A percentile compares a stretch with the other conserved stretches of the same genome.
phyloP scores from a whole-genome alignment of 1,140 invertebrate genomes.

The Apis dorsata region DNA sequence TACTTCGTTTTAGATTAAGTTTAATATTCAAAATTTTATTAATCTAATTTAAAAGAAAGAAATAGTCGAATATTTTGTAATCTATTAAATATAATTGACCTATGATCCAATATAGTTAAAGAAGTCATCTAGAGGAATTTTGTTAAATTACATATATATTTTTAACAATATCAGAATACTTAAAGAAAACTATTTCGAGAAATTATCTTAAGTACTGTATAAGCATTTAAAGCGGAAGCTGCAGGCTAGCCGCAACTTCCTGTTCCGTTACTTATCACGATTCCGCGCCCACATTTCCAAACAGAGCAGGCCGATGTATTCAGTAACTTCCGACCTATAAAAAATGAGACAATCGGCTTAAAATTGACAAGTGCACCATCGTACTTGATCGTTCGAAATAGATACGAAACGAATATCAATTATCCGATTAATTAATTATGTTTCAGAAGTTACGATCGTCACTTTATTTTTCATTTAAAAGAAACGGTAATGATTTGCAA shows the following conservation, averaged over 20 bases:
- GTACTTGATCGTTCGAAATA: slow-evolving; percentile 3
- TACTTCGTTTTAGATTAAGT: too few species aligned
- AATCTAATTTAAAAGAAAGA: too few species aligned
- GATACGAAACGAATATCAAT: neutral
- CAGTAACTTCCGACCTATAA: slow-evolving; percentile 8
- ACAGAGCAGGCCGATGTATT: neutral
- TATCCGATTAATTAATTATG: slow-evolving; percentile 26
- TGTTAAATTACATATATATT: neutral
- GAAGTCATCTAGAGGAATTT: too few species aligned
- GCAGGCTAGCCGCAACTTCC: slow-evolving; percentile 31
- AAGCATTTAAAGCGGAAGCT: slow-evolving; percentile 13
- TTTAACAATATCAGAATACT: neutral
- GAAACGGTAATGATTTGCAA: too few species aligned
- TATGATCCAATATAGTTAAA: too few species aligned
- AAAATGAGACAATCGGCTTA: slow-evolving; percentile 27
- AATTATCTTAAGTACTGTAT: neutral
- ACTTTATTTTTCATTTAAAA: neutral
- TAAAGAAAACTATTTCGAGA: neutral
- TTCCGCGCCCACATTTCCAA: slow-evolving; percentile 32
- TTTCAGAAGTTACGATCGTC: neutral
- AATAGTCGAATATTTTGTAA: too few species aligned
- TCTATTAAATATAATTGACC: too few species aligned
- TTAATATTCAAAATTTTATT: too few species aligned
- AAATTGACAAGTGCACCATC: slow-evolving; percentile 11
- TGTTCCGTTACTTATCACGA: slow-evolving; percentile 40